A percentile compares a stretch with the other conserved stretches of the same genome.
These are phyloP conservation scores for Capromys pilorides DNA, from an alignment of 2,797 vertebrate genomes.

Conservation along the genomic window DNA sequence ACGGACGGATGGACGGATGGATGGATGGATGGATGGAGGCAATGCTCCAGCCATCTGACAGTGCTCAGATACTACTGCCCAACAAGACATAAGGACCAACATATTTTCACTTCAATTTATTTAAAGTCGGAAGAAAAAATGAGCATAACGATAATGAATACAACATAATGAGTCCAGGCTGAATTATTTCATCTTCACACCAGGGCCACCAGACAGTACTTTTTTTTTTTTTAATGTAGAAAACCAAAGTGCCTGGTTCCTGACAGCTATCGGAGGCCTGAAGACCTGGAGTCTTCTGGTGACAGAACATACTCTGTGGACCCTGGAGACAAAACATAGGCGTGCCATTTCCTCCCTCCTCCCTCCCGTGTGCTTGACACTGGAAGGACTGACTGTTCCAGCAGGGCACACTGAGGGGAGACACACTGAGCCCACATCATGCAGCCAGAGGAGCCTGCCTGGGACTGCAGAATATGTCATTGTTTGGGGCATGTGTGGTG, in stretches of 20 bases:
- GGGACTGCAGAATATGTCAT: no score
- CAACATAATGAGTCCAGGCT: not conserved
- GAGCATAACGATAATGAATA: not conserved
- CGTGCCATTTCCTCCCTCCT: not conserved
- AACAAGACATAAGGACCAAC: not conserved
- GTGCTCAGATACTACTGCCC: constrained; percentile 41
- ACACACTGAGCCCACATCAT: no score
- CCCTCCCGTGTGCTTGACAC: not conserved
- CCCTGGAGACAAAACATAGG: constrained; percentile 52
- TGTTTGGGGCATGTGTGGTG: not conserved
- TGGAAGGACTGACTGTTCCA: not conserved
- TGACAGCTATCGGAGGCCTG: not conserved
- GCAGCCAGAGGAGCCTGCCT: not conserved
- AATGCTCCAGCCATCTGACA: constrained; percentile 48
- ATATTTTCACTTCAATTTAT: constrained; percentile 1
- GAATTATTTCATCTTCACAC: not conserved
- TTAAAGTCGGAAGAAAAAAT: constrained; percentile 21
- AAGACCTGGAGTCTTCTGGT: constrained; percentile 46
- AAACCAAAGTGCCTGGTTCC: not conserved
- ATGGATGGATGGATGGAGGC: not conserved
- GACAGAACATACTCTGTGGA: not conserved
- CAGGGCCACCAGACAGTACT: not conserved
- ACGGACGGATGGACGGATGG: not conserved
- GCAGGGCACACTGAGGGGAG: not conserved
- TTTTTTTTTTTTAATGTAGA: not conserved